Evolutionary conservation across 2,797 vertebrate species (phyloP).

Genomic region (Spatula clypeata): DNA sequence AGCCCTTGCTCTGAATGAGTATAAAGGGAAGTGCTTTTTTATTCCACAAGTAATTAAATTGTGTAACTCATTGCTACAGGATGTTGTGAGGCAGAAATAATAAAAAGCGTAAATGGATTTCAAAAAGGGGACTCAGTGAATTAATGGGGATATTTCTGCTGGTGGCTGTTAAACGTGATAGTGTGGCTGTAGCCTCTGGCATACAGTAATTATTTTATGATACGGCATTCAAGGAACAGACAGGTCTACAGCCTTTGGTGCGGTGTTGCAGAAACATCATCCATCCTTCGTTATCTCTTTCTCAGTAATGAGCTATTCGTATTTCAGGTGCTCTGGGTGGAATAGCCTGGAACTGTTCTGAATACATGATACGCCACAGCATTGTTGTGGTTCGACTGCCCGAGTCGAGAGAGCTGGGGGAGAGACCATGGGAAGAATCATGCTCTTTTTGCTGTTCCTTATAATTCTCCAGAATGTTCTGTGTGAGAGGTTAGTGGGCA

Average conservation of each 20-base stretch:
- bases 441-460: background rate
- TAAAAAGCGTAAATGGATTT: conserved; percentile 49
- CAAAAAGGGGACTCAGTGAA: background rate
- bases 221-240: background rate
- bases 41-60: conserved; percentile 56
- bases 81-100: conserved; percentile 69
- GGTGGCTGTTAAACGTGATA: background rate
- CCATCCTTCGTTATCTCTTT: background rate
- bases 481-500: background rate
- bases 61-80: conserved; percentile 50
- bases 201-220: conserved; percentile 17
- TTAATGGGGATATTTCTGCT: conserved; percentile 47
- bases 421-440: background rate
- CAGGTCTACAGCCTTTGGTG: background rate
- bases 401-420: background rate
- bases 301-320: background rate
- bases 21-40: conserved; percentile 61
- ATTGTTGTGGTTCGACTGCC: background rate
- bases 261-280: background rate
- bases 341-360: background rate
- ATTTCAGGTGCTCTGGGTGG: background rate
- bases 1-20: conserved; percentile 43
- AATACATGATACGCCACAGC: background rate
- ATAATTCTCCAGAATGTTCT: background rate
- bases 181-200: background rate